Evolutionary conservation across 1,140 invertebrate species (phyloP), one percentile per base, ranked within the genome.

Genomic region (Brachionus rubens): DNA sequence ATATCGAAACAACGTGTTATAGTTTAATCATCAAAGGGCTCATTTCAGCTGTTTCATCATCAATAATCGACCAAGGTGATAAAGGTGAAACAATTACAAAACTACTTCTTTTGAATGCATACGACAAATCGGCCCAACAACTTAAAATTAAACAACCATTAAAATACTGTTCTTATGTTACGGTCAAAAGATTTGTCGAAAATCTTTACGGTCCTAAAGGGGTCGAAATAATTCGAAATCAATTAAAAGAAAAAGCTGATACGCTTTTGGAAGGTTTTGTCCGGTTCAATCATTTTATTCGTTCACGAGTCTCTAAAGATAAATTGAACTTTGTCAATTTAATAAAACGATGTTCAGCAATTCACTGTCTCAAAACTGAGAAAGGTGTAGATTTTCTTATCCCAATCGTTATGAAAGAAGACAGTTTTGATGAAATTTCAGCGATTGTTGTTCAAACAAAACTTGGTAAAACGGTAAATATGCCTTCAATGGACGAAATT

Each of bases 71-170:
- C 16, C 54, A 59, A 59, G 54, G 54, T 21, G 54, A 59, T 33
- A 59, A 59, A 59, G 54, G 54, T 9, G 54, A 59, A 9, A 59
- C 54, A 36, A 59, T 59, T 0, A 59, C 54, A 4, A 59, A 59
- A 59, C 19, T 59, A 10, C 19, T 59, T 5, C 30, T 59, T 2
- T 6, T 59, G 1, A 33, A 59, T 59, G 26, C 54, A 9, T 59
- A 21, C 36, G 54, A 59, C 36, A n/a, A 2, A 16, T 59, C 12
- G 3, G 33, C 36, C n/a, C 30, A 16, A 16, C 1, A 9, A 7
- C 30, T 59, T 33, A 19, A 59, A 59, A 59, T 36, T 0, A 30
- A 59, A 0, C 28, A 36, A 6, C 33, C 16, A 19, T 3, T 59
- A 1, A 59, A 30, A 5, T 59, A 59, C 36, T 59, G 28, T 1